These are phyloP conservation scores for Platyrinchus mystaceus DNA, from an alignment of 2,797 vertebrate species.

Conservation along the genomic window DNA sequence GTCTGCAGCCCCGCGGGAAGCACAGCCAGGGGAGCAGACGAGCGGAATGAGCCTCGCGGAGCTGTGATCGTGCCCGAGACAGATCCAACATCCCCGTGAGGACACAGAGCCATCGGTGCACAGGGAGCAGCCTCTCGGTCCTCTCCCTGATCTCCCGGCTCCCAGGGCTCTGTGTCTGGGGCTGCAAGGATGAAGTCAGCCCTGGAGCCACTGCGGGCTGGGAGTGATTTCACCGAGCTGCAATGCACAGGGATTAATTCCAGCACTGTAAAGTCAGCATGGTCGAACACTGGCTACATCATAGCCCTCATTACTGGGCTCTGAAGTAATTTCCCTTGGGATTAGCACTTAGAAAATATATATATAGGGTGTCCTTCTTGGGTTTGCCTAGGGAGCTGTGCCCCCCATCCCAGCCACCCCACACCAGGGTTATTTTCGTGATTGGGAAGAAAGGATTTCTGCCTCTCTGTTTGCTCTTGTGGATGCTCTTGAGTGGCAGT, in stretches of 20 bases:
- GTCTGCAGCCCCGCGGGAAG: background rate
- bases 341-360: slow-evolving; percentile 82
- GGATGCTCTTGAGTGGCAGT: background rate
- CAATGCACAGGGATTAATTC: slow-evolving; percentile 86
- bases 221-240: slow-evolving; percentile 87
- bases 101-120: too few species aligned
- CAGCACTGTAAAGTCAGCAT: slow-evolving; percentile 87
- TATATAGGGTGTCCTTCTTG: slow-evolving; percentile 69
- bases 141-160: background rate
- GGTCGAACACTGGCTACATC: slow-evolving; percentile 73
- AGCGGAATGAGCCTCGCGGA: background rate
- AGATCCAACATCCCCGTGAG: too few species aligned
- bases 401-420: background rate
- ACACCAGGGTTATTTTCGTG: background rate
- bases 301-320: slow-evolving; percentile 72
- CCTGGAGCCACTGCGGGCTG: slow-evolving; percentile 75
- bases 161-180: slow-evolving; percentile 73
- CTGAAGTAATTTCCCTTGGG: slow-evolving; percentile 89
- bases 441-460: background rate
- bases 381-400: slow-evolving; percentile 30
- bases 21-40: background rate
- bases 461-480: background rate
- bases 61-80: background rate
- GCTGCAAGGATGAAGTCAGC: slow-evolving; percentile 81
- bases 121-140: too few species aligned